Evolutionary conservation across 2,888 invertebrate genomes (phyloP).

Genomic region (Eristalis arbustorum): DNA sequence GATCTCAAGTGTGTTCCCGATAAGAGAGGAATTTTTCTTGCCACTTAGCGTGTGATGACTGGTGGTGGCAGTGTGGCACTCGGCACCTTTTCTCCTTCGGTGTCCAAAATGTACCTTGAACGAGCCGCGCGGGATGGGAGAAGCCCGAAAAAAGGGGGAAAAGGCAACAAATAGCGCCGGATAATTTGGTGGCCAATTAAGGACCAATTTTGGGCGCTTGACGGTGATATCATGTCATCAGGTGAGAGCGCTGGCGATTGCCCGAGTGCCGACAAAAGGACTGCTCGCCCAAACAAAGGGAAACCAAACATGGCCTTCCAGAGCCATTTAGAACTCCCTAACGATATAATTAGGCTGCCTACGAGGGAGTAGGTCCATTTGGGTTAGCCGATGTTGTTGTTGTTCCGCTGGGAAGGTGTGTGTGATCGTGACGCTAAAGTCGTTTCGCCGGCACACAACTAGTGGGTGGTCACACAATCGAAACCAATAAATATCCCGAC

Average conservation of each 20-base stretch:
- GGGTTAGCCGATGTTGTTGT: slow-evolving; percentile 8
- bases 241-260: slow-evolving; percentile 65
- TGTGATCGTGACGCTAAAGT: slow-evolving; percentile 66
- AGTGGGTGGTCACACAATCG: slow-evolving; percentile 67
- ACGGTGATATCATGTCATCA: slow-evolving; percentile 68
- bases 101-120: slow-evolving; percentile 42
- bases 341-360: slow-evolving; percentile 70
- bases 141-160: background rate
- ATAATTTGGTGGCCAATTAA: slow-evolving; percentile 70
- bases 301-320: slow-evolving; percentile 48
- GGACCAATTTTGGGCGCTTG: slow-evolving; percentile 65
- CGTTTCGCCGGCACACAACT: slow-evolving; percentile 39
- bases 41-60: slow-evolving; percentile 59
- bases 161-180: slow-evolving; percentile 52
- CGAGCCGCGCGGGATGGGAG: background rate
- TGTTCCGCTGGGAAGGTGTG: slow-evolving; percentile 38
- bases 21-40: slow-evolving; percentile 64
- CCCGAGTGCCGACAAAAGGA: slow-evolving; percentile 64
- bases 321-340: slow-evolving; percentile 68
- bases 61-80: slow-evolving; percentile 53
- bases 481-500: slow-evolving; percentile 61
- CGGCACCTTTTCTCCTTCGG: slow-evolving; percentile 56
- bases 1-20: slow-evolving; percentile 39
- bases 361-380: slow-evolving; percentile 36
- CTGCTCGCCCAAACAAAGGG: slow-evolving; percentile 10